These are phyloP conservation scores for Cotesia congregata DNA, from an alignment of 2,888 invertebrate species.

Conservation along the genomic window DNA sequence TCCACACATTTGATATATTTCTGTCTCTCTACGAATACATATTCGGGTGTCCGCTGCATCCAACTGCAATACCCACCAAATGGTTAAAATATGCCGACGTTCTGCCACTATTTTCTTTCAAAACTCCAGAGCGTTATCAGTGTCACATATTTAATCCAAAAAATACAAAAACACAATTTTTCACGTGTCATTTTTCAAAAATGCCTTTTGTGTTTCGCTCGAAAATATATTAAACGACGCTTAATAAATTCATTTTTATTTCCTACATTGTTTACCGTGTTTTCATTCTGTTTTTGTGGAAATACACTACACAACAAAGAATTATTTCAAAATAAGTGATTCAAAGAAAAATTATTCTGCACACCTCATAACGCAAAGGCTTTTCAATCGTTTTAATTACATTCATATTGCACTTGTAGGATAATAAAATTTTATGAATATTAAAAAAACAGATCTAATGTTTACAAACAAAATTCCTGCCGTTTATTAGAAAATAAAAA, in stretches of 20 bases:
- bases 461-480: no score
- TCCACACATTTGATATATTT: conserved; percentile 66
- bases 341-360: no score
- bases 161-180: neutral
- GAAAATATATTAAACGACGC: neutral
- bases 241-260: conserved; percentile 4
- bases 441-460: no score
- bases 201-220: neutral
- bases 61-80: conserved; percentile 51
- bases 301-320: no score
- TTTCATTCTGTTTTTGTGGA: neutral
- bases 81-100: conserved; percentile 46
- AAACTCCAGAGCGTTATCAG: conserved; percentile 46
- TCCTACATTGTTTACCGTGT: neutral
- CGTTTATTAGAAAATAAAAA: no score
- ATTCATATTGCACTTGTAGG: no score
- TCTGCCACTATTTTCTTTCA: conserved; percentile 47
- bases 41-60: conserved; percentile 45
- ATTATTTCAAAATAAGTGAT: no score
- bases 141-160: conserved; percentile 40
- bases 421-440: no score
- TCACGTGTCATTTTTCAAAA: neutral
- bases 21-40: conserved; percentile 52
- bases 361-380: no score
- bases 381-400: no score